phyloP scores from a whole-genome alignment of 2,888 invertebrate species.

The Andrena trimmerana region DNA sequence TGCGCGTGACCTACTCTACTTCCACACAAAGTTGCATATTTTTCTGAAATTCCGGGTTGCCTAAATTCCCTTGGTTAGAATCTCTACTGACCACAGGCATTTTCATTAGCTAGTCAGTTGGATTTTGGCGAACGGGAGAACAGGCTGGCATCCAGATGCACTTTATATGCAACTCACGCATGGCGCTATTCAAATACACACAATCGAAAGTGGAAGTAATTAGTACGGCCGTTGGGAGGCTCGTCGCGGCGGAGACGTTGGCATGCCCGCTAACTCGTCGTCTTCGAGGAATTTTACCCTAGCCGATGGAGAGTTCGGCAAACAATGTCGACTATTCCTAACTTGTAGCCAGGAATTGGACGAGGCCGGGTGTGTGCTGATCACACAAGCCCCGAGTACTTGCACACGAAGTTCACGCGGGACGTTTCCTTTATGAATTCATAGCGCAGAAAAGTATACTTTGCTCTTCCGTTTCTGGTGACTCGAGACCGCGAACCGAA shows the following conservation, averaged over 20 bases:
- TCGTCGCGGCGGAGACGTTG: constrained; percentile 45
- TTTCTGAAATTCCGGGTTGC: too few relatives aligned
- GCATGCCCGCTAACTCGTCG: constrained; percentile 42
- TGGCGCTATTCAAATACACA: constrained; percentile 44
- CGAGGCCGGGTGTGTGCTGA: constrained; percentile 57
- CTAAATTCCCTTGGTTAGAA: too few relatives aligned
- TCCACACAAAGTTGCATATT: too few relatives aligned
- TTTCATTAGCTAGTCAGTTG: neutral
- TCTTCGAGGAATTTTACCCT: constrained; percentile 63
- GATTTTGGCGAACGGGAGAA: neutral
- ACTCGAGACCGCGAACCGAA: constrained; percentile 12
- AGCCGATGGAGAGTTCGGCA: constrained; percentile 71
- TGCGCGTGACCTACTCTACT: too few relatives aligned
- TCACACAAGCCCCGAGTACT: constrained; percentile 61
- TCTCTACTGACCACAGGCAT: too few relatives aligned
- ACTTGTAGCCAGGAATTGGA: constrained; percentile 66
- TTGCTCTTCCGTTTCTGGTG: constrained; percentile 32
- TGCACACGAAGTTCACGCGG: constrained; percentile 52
- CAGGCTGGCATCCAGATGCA: neutral
- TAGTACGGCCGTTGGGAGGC: constrained; percentile 48
- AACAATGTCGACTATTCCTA: constrained; percentile 72
- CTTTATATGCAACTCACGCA: constrained; percentile 38
- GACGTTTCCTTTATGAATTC: constrained; percentile 52
- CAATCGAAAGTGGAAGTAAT: constrained; percentile 61
- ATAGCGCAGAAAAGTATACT: constrained; percentile 32